Conservation (phyloP, 1,140 invertebrate species). For the Trinorchestia longiramus region DNA sequence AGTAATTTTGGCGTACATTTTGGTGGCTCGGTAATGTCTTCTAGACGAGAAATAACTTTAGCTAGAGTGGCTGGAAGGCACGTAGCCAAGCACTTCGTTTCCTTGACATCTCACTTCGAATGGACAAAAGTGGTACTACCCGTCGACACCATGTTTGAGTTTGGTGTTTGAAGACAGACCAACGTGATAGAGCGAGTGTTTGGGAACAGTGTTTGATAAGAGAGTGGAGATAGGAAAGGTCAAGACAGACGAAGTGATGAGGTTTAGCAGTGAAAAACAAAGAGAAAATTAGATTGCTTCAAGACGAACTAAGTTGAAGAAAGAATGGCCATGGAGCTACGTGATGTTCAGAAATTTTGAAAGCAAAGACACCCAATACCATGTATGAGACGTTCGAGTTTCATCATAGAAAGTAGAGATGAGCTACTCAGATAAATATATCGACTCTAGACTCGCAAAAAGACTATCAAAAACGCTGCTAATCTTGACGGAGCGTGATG, state of each 20-base stretch:
- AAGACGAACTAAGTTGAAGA: neutral
- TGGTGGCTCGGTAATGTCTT: neutral
- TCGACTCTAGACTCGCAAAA: neutral
- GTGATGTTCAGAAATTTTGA: neutral
- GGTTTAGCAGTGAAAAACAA: neutral
- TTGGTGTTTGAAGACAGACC: neutral
- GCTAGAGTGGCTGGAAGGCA: neutral
- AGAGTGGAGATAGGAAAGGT: neutral
- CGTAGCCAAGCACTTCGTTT: neutral
- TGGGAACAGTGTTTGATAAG: neutral
- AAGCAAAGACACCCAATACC: neutral
- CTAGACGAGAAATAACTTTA: neutral
- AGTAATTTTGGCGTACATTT: neutral
- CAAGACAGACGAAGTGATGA: neutral
- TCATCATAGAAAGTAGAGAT: neutral
- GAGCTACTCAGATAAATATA: neutral
- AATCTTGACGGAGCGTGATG: neutral
- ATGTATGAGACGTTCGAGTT: neutral
- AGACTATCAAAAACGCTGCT: neutral
- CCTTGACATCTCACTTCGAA: neutral
- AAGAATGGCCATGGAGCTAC: neutral
- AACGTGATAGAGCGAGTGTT: neutral
- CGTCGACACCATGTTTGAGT: neutral
- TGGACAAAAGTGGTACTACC: neutral
- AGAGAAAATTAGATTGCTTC: neutral